Base-by-base conservation (phyloP, 37 sponge, comb jelly and placozoan genomes). In the Tethya wilhelma region DNA sequence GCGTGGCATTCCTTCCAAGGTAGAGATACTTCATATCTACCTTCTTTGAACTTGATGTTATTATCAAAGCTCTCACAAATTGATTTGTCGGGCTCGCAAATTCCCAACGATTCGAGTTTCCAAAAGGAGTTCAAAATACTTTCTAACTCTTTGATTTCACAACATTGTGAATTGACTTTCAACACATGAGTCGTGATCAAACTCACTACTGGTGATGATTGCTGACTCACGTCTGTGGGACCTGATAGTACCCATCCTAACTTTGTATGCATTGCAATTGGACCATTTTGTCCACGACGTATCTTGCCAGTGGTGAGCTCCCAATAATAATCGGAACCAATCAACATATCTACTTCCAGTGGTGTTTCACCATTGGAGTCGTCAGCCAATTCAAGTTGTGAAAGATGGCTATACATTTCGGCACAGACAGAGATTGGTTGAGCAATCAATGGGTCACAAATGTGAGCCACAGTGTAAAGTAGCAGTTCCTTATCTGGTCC, bases 231-330 rank as follows among this genome's bases (percentile, higher is more conserved):
- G n/a, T n/a, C n/a, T 5, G 25, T 39, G 4, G 41, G 41, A 8
- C 80, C 80, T 56, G 80, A 80, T 56, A 80, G 41, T 7, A 80
- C 59, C 80, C 69, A 80, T 17, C 80, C 80, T 11, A 80, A 37
- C 9, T 17, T 43, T 6, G 70, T 57, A 26, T 80, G 17, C 40
- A 80, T 5, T 29, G 68, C 68, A 12, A 67, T 22, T 37, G 68
- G 68, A 4, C 80, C 80, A 69, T 19, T 56, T 25, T 23, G 14
- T 68, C 80, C 80, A 26, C 80, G 69, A n/a, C 68, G 14, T 19
- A 38, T 69, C 41, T 56, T 28, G 8, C 80, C 80, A 38, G 80
- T 69, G 57, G 56, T 42, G 25, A 80, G 17, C 8, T 59, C 29
- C 77, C 77, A 76, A 29, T 76, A 76, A 38, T 39, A 26, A 59